These are phyloP conservation scores for Periophthalmodon schlosseri DNA, from an alignment of 2,113 vertebrate species.

Conservation along the genomic window DNA sequence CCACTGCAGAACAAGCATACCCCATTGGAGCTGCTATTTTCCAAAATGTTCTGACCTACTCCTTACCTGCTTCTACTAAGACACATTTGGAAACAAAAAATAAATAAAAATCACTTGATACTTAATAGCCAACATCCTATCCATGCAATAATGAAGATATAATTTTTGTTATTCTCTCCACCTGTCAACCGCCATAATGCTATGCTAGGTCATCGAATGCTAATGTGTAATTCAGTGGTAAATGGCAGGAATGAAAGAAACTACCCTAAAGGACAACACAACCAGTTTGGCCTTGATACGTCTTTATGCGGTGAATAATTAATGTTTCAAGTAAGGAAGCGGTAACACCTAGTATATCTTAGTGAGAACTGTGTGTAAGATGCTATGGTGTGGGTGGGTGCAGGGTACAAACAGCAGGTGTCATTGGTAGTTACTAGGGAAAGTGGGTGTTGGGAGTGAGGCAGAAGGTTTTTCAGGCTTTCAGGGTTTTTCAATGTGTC, in stretches of 20 bases:
- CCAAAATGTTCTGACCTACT: no score
- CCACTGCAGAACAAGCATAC: neutral
- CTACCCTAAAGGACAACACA: neutral
- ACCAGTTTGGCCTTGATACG: slow-evolving; percentile 6
- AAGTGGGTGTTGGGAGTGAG: slow-evolving; percentile 9
- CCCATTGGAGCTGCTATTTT: no score
- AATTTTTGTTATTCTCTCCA: neutral
- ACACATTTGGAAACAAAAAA: neutral
- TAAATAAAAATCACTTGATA: no score
- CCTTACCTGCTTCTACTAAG: no score
- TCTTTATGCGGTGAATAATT: neutral
- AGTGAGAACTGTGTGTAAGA: slow-evolving; percentile 28
- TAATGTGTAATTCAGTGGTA: slow-evolving; percentile 2
- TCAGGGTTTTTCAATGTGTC: slow-evolving; percentile 32
- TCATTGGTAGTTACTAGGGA: neutral
- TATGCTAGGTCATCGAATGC: neutral
- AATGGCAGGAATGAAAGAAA: neutral
- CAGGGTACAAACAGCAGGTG: slow-evolving; percentile 1
- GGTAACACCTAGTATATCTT: slow-evolving; percentile 25
- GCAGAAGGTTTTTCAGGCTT: slow-evolving; percentile 27
- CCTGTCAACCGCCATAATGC: neutral
- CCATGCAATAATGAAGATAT: neutral
- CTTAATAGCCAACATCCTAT: neutral
- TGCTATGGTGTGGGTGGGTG: slow-evolving; percentile 60
- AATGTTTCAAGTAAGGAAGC: slow-evolving; percentile 2